phyloP scores from a whole-genome alignment of 1,140 invertebrate species.

The Hypothenemus hampei region DNA sequence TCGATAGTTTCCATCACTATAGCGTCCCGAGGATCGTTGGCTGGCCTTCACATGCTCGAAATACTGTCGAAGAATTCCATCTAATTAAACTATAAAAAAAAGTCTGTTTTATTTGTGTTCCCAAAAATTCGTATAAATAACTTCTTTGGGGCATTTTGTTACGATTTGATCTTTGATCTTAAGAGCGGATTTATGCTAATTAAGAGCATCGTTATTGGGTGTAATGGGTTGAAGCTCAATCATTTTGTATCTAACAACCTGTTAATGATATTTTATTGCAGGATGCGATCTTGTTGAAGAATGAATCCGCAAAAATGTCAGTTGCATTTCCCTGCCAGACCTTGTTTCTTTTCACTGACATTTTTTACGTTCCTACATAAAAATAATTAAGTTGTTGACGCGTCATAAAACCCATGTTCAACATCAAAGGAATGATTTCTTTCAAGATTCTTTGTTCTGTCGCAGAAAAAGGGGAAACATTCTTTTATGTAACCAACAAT shows the following conservation, averaged over 20 bases:
- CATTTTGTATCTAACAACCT: constrained; percentile 3
- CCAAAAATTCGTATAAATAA: constrained; percentile 18
- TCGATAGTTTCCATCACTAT: neutral
- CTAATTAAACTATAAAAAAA: constrained; percentile 17
- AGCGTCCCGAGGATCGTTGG: neutral
- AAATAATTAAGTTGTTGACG: no score
- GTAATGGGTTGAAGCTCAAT: constrained; percentile 4
- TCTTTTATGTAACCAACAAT: no score
- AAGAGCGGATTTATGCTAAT: constrained; percentile 15
- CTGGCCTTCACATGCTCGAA: constrained; percentile 12
- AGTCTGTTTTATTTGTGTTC: constrained; percentile 13
- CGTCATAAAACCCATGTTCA: no score
- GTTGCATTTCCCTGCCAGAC: no score
- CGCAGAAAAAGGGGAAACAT: no score
- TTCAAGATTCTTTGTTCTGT: no score
- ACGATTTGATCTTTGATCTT: constrained; percentile 21
- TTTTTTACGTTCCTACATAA: no score
- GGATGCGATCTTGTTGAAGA: neutral
- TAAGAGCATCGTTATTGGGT: constrained; percentile 8
- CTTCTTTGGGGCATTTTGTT: constrained; percentile 18
- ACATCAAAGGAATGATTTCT: no score
- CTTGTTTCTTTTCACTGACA: no score
- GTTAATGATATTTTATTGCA: constrained; percentile 13
- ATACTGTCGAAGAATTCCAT: constrained; percentile 18
- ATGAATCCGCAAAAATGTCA: no score